phyloP scores from a whole-genome alignment of 2,888 invertebrate genomes.

The Cantharis lateralis region DNA sequence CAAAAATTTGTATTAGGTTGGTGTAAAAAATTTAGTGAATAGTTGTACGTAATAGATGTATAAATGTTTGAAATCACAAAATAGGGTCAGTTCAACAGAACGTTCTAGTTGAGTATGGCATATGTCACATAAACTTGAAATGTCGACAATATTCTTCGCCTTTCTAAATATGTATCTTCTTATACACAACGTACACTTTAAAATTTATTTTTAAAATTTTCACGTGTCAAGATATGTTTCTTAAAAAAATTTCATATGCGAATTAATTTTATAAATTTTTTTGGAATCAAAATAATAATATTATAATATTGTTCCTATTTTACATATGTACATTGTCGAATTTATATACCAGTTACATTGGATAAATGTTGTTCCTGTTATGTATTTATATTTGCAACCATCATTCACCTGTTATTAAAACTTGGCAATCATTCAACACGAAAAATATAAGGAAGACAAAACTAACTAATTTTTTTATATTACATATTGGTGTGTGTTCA shows the following conservation, averaged over 20 bases:
- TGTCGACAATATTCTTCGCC: neutral
- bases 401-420: neutral
- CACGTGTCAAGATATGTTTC: neutral
- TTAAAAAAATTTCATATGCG: neutral
- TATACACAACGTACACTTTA: neutral
- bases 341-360: neutral
- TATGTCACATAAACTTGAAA: neutral
- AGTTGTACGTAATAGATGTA: neutral
- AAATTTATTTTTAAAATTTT: neutral
- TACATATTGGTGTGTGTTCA: neutral
- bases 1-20: neutral
- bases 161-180: neutral
- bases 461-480: neutral
- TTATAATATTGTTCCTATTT: too few relatives aligned
- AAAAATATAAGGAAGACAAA: neutral
- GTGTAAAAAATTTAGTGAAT: neutral
- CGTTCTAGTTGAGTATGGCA: neutral
- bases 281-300: too few relatives aligned
- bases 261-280: neutral
- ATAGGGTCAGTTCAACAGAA: neutral
- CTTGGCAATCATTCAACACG: neutral
- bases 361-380: neutral
- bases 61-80: neutral
- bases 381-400: neutral
- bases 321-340: too few relatives aligned